Conservation (phyloP, 2,113 vertebrate genomes). For the Bufo gargarizans region DNA sequence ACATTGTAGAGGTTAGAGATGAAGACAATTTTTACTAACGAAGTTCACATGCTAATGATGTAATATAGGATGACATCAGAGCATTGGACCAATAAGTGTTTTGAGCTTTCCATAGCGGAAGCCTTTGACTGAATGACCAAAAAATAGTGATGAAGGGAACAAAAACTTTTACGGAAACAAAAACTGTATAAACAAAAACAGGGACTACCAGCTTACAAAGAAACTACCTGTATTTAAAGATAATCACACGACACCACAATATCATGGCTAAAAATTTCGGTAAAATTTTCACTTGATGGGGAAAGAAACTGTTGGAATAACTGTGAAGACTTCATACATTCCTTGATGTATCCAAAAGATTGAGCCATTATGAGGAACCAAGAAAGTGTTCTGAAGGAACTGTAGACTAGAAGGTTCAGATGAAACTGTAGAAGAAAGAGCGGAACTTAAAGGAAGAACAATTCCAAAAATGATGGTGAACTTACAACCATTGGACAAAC, state of each 20-base stretch:
- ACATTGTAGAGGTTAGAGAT: constrained; percentile 64
- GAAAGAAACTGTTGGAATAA: constrained; percentile 63
- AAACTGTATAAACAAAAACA: constrained; percentile 40
- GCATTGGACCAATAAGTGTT: constrained; percentile 65
- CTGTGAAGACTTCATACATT: constrained; percentile 74
- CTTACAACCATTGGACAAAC: constrained; percentile 48
- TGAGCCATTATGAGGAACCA: constrained; percentile 68
- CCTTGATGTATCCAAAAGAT: constrained; percentile 62
- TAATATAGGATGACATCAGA: constrained; percentile 64
- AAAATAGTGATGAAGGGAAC: constrained; percentile 63
- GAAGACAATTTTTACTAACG: constrained; percentile 63
- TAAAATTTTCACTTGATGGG: constrained; percentile 57
- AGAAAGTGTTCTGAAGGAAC: constrained; percentile 69
- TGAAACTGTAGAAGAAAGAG: neutral
- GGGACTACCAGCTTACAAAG: constrained; percentile 15
- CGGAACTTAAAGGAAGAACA: constrained; percentile 11
- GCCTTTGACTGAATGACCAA: constrained; percentile 61
- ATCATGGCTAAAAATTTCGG: constrained; percentile 51
- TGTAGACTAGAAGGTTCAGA: constrained; percentile 60
- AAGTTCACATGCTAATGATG: constrained; percentile 67
- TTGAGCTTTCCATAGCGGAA: constrained; percentile 68
- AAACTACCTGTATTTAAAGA: constrained; percentile 72
- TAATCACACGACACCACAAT: constrained; percentile 37
- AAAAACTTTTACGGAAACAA: constrained; percentile 62
- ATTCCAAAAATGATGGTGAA: constrained; percentile 61